Base-by-base conservation (phyloP, 1,140 invertebrate species). In the Drosophila pectinifera region DNA sequence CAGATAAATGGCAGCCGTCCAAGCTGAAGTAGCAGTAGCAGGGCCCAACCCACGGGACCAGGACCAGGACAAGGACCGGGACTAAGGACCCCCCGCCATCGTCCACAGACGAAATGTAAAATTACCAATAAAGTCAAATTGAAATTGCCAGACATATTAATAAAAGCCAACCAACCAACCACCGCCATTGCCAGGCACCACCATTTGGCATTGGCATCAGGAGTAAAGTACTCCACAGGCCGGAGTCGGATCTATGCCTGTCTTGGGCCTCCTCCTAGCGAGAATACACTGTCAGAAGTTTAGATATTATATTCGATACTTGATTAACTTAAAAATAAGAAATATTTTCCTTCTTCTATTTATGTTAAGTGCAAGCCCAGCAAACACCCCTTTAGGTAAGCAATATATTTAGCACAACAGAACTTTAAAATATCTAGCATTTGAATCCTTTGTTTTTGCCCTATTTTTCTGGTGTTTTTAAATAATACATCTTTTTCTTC, bases 91-190 rank as follows among this genome's bases (percentile, higher is more conserved):
- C 34, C 28, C 34, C 31, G 42, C 48, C 51, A 51, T n/a, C 56
- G 2, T 61, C 51, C 28, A 68, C 38, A 73, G 58, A 62, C 67
- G 46, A 77, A 88, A 89, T 78, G 84, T 84, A 80, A 89, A 89
- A 89, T 91, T 82, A 83, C 74, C 83, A 91, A 91, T 91, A 91
- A 91, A 89, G 46, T 80, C 84, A 82, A 91, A 91, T 91, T 91
- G 74, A 84, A 91, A 91, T 88, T 91, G 80, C 88, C 88, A 91
- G 88, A 91, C 88, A 84, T 91, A 89, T 89, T 89, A 89, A 88
- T 88, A 89, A 80, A 89, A 88, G 83, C 69, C 49, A 36, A 67
- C 63, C 58, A 36, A 67, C 74, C 73, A 58, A 73, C 69, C 65
- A 36, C 63, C 51, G 57, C 49, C 76, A 45, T 42, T 31, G 64